phyloP scores from a whole-genome alignment of 1,140 invertebrate genomes.

The Rhagoletis pomonella region DNA sequence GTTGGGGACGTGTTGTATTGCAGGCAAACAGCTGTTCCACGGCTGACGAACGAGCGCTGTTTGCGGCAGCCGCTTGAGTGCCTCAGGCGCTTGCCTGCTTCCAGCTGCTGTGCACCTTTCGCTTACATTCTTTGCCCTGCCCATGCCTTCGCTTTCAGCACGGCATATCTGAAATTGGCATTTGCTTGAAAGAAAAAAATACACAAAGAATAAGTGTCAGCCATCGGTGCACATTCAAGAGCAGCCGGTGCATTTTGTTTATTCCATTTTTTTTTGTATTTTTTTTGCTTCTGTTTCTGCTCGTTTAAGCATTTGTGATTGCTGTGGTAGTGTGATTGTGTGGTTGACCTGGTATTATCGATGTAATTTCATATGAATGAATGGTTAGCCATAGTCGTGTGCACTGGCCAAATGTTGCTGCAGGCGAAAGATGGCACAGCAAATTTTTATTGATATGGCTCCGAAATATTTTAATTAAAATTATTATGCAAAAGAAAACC shows the following conservation, averaged over 20 bases:
- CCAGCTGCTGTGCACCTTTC: constrained; percentile 47
- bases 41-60: constrained; percentile 5
- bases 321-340: not conserved
- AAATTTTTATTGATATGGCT: not conserved
- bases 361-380: constrained; percentile 47
- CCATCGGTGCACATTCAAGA: constrained; percentile 39
- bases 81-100: constrained; percentile 29
- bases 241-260: constrained; percentile 19
- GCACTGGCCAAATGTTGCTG: constrained; percentile 12
- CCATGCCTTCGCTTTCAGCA: not conserved
- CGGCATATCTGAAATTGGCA: not conserved
- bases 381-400: constrained; percentile 5
- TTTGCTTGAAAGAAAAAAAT: not conserved
- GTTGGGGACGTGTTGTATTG: not conserved
- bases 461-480: constrained; percentile 16
- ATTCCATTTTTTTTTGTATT: not conserved
- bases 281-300: not conserved
- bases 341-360: constrained; percentile 44
- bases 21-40: constrained; percentile 45
- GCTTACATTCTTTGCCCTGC: constrained; percentile 23
- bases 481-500: not conserved
- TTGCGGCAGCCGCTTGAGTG: constrained; percentile 25
- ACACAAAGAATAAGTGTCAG: constrained; percentile 30
- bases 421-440: not conserved
- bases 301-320: constrained; percentile 37